A percentile compares a stretch with the other conserved stretches of the same genome.
Conservation (phyloP, 2,113 vertebrate genomes). For the Petrocephalus zakoni region DNA sequence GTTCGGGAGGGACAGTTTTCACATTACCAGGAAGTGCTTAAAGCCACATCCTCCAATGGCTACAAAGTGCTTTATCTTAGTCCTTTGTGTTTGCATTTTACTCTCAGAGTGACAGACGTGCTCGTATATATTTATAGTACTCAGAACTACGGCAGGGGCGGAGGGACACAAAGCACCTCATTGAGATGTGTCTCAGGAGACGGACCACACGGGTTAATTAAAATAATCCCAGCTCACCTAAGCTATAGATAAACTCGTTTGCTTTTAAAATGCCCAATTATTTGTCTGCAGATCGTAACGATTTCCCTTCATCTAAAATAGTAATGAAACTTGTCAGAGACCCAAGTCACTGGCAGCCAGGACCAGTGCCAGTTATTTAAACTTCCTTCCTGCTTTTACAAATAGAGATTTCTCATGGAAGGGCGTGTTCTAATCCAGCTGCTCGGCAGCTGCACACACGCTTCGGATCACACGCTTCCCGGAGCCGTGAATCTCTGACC, state of each 20-base stretch:
- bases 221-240: background rate
- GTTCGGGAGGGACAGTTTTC: background rate
- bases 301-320: background rate
- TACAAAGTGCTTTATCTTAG: background rate
- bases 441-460: background rate
- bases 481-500: background rate
- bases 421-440: background rate
- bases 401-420: constrained; percentile 12
- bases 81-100: background rate
- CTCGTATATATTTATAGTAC: background rate
- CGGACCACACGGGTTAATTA: background rate
- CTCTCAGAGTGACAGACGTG: background rate
- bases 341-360: background rate
- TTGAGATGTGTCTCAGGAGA: background rate
- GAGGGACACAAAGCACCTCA: background rate
- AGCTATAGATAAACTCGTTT: background rate
- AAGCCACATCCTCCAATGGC: background rate
- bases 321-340: background rate
- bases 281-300: background rate
- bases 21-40: background rate
- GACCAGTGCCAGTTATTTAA: background rate
- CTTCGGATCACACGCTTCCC: background rate
- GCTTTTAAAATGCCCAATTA: background rate
- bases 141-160: background rate
- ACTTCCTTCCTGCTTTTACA: constrained; percentile 6